Evolutionary conservation across 2,888 invertebrate genomes (phyloP), one percentile per base, ranked within the genome.

Genomic region (Euzetes globulus): DNA sequence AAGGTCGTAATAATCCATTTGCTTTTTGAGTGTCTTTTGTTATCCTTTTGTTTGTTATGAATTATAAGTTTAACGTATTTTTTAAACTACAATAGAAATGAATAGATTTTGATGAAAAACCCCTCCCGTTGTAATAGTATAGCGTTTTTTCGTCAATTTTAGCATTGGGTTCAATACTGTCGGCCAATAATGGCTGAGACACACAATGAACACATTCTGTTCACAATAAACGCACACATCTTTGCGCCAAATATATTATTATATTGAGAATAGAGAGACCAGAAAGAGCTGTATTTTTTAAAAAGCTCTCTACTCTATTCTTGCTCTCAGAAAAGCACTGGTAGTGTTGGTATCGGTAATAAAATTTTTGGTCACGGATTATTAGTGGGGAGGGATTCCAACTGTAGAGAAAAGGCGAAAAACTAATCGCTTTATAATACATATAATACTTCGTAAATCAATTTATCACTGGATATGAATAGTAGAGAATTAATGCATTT

Each of bases 291-390:
- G 27, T 19, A 58, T 58, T 63, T 63, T 63, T 63, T 37, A 63
- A 68, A 41, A 45, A 27, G 7, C 22, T 19, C n/a, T 60, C 33
- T 60, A n/a, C 60, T n/a, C 9, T 60, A 29, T 19, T 22, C 25
- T 60, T 29, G 60, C 25, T 1, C 33, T 15, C 13, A 22, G 29
- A 60, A 33, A 29, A 29, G 60, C 60, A 60, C 60, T 60, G 60
- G 33, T 60, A 60, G 58, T 29, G n/a, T 68, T 41, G 45, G 22
- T 19, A 25, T 60, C 25, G 60, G 41, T 68, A 68, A 68, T 68
- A 68, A 68, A 63, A 19, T 68, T 68, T 68, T 41, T 68, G 68
- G 68, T 68, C 68, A 68, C 68, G 68, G 68, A 68, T 68, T 68
- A 68, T 68, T 68, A 68, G 68, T 68, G 68, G 68, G 68, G 68